Base-by-base conservation (phyloP, 2,797 vertebrate genomes). In the Acanthurus tractus region DNA sequence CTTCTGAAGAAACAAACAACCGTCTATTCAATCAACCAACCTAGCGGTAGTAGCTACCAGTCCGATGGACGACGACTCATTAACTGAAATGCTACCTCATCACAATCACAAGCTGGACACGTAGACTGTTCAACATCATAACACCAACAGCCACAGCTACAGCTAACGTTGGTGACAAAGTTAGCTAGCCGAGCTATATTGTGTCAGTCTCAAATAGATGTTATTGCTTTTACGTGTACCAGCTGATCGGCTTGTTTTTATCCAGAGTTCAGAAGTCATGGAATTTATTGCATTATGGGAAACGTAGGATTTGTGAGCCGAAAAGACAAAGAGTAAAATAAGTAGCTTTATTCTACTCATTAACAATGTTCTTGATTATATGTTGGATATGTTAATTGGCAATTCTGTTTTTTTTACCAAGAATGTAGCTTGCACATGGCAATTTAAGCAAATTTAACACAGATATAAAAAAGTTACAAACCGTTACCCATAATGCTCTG, bases 161-260 rank as follows among this genome's bases (percentile, higher is more conserved):
- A 44, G 55, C 61, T 61, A 42, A 61, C 59, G 55, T 14, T 9
- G 44, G 50, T 15, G 25, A 46, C 18, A 66, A 66, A 75, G 74
- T 83, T 70, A 77, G 70, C 86, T 56, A 8, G 70, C 82, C 1
- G 66, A 46, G 79, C 75, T 87, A n/a, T 82, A 81, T 65, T n/a
- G 73, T 65, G 48, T 80, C 83, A 83, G 79, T 83, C 62, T 78
- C 70, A 70, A 62, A 83, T 58, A 72, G 87, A 84, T 92, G 93
- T 93, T 94, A 91, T 92, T 91, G 90, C 92, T 90, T 94, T 93
- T 86, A 87, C 89, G 48, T n/a, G 22, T 8, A 93, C 91, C 95
- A 96, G 95, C 95, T 96, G 95, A 94, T 95, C 93, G 91, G 90
- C 92, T 95, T 96, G 94, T 95, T 95, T 95, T 95, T 89, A 93